These are phyloP conservation scores for Ophthalmolycus amberensis DNA, from an alignment of 2,113 vertebrate genomes.

Conservation along the genomic window DNA sequence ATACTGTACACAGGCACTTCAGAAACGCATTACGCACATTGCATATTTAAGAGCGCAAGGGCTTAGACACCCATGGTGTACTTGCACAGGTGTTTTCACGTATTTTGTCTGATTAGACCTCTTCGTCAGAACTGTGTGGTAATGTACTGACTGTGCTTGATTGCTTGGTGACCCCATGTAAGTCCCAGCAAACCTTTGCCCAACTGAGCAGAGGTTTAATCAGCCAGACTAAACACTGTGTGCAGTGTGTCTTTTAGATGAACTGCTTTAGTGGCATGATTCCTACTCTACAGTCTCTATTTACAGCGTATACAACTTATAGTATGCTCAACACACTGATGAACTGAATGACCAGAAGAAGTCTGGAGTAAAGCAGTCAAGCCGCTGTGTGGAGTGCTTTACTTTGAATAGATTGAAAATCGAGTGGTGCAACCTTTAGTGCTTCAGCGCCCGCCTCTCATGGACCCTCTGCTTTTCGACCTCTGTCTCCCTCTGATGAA, in stretches of 20 bases:
- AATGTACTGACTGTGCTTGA: neutral
- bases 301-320: slow-evolving; percentile 6
- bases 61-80: neutral
- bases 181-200: neutral
- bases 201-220: neutral
- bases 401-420: slow-evolving; percentile 59
- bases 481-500: slow-evolving; percentile 59
- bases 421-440: slow-evolving; percentile 35
- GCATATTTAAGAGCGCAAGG: neutral
- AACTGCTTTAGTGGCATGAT: neutral
- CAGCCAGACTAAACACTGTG: neutral
- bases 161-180: neutral
- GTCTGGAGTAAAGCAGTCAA: slow-evolving; percentile 10
- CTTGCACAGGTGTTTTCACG: neutral
- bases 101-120: slow-evolving; percentile 10
- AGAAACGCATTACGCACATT: neutral
- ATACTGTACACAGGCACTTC: neutral
- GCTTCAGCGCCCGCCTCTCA: slow-evolving; percentile 38
- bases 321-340: neutral
- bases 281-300: neutral
- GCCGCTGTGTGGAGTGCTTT: slow-evolving; percentile 14
- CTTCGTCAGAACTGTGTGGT: neutral
- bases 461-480: slow-evolving; percentile 49
- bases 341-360: neutral
- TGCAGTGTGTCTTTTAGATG: neutral